Base-by-base conservation (phyloP, 2,797 vertebrate species). In the Glossophaga mutica region DNA sequence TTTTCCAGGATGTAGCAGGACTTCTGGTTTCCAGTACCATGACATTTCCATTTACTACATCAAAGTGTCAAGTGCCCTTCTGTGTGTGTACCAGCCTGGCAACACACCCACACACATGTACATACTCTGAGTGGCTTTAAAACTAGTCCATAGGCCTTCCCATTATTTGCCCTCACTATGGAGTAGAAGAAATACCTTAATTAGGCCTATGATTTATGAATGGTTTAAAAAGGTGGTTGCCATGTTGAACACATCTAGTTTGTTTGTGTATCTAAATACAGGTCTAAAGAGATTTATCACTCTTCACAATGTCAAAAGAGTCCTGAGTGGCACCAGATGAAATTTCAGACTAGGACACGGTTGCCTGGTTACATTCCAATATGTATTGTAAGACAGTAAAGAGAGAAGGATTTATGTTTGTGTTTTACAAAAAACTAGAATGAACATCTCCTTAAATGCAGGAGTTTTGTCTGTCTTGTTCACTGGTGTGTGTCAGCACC, bases 371-470 rank as follows among this genome's bases (percentile, higher is more conserved):
- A 79, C 4, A 0, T 89, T 91, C 39, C 42, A 62, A 39, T 78
- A 50, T 57, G 34, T 7, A 2, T n/a, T 76, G 34, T 79, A 52
- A 96, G 57, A 73, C 5, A 71, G 19, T 37, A 68, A 57, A 89
- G 77, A 94, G 50, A 88, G 68, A 76, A 78, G 57, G 26, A 34
- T 68, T 78, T 71, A 29, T 55, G 21, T 57, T 93, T 67, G 39
- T 74, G 73, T 81, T 91, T 93, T 86, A 68, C 78, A 83, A 87
- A 59, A 37, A 81, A 55, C 85, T 68, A 83, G 68, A 95, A 91
- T 83, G 29, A 78, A 91, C 76, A 73, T 88, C 37, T 86, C 55
- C 68, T 85, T 88, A 81, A 88, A 12, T 26, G 3, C 10, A 65
- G 12, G 5, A 26, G 50, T 71, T 70, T 91, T 88, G 55, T 87